These are phyloP conservation scores for Polydrusus pterygomalis DNA, from an alignment of 2,888 invertebrate genomes.

Conservation along the genomic window DNA sequence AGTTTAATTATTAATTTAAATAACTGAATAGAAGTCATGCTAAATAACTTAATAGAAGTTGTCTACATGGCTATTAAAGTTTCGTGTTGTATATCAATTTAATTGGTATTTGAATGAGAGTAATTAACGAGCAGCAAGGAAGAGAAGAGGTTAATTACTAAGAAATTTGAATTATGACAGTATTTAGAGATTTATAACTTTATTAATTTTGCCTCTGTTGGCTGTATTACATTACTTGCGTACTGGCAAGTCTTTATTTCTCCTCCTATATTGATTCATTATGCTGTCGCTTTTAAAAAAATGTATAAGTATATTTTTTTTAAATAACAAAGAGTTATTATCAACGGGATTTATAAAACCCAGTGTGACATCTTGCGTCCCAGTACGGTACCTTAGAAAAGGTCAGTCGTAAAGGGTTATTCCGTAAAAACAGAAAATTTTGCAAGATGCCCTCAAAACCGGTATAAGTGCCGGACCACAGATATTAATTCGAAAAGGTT, in stretches of 20 bases:
- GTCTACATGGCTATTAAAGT: conserved; percentile 39
- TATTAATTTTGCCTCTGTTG: conserved; percentile 38
- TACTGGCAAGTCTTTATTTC: neutral
- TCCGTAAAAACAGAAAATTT: too few species aligned
- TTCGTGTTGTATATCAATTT: conserved; percentile 48
- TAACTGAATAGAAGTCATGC: conserved; percentile 19
- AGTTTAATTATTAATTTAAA: conserved; percentile 22
- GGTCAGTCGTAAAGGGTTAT: too few species aligned
- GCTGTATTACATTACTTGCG: conserved; percentile 20
- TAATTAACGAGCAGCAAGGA: conserved; percentile 44
- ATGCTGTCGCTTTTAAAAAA: neutral
- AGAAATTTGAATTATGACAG: conserved; percentile 50
- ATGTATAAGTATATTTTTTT: too few species aligned
- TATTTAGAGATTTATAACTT: conserved; percentile 46
- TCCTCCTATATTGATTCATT: neutral
- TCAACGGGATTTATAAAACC: too few species aligned
- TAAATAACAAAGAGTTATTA: too few species aligned
- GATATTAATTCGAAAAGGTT: too few species aligned
- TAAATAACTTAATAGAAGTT: conserved; percentile 48
- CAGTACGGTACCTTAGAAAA: too few species aligned
- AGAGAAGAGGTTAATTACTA: conserved; percentile 52
- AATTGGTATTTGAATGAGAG: conserved; percentile 47
- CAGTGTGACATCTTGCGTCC: too few species aligned
- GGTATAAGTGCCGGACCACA: too few species aligned
- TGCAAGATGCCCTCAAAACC: too few species aligned